These are phyloP conservation scores for Hyphantria cunea DNA, from an alignment of 1,140 invertebrate genomes.

Conservation along the genomic window DNA sequence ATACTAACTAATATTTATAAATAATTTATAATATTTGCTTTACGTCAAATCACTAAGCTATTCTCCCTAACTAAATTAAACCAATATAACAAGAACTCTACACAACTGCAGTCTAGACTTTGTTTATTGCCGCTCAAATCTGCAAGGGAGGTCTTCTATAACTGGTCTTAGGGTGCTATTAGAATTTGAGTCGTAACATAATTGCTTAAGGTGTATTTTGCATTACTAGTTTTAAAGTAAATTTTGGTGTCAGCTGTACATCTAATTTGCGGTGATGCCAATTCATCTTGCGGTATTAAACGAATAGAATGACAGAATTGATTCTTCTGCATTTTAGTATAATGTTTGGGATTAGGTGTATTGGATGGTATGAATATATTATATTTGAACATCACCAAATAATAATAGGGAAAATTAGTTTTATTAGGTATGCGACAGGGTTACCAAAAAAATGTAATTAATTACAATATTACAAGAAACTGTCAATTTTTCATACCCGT, in stretches of 20 bases:
- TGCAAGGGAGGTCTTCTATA: constrained; percentile 5
- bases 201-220: constrained; percentile 11
- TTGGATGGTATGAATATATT: constrained; percentile 24
- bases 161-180: constrained; percentile 1
- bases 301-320: constrained; percentile 38
- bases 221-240: constrained; percentile 29
- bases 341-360: constrained; percentile 26
- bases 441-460: too few relatives aligned
- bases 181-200: constrained; percentile 5
- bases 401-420: too few relatives aligned
- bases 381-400: background rate
- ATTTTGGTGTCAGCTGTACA: constrained; percentile 43
- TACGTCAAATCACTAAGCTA: constrained; percentile 34
- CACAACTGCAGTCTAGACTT: background rate
- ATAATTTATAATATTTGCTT: constrained; percentile 41
- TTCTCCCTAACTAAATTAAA: constrained; percentile 13
- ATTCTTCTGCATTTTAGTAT: constrained; percentile 35
- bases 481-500: too few relatives aligned
- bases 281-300: constrained; percentile 60
- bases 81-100: constrained; percentile 21
- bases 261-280: constrained; percentile 55
- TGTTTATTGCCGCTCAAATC: background rate
- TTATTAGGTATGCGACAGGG: too few relatives aligned
- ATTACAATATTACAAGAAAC: too few relatives aligned
- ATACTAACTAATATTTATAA: constrained; percentile 25